Conservation (phyloP, 2,797 vertebrate species). For the Bradypus variegatus region DNA sequence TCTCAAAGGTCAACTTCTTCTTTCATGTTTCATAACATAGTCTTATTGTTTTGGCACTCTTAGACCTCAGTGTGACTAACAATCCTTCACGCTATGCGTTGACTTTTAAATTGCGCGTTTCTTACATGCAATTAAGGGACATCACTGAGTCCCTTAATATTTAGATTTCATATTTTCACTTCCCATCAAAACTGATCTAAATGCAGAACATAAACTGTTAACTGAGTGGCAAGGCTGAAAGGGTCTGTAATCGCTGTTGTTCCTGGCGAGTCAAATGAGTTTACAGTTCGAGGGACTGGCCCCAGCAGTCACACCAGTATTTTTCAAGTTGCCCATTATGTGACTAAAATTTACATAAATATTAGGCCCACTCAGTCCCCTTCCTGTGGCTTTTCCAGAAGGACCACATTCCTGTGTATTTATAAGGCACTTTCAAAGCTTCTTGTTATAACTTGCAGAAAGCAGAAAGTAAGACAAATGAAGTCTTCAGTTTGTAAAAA, state of each 20-base stretch:
- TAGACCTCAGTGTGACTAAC: background rate
- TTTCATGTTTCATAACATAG: background rate
- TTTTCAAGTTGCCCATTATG: conserved; percentile 49
- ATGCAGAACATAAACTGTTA: background rate
- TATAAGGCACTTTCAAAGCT: conserved; percentile 49
- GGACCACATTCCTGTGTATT: conserved; percentile 60
- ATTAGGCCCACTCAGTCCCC: conserved; percentile 36
- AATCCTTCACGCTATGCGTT: background rate
- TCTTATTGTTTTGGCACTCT: background rate
- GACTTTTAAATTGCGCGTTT: background rate
- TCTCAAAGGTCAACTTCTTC: no score
- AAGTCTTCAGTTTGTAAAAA: conserved; percentile 27
- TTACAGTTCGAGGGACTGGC: conserved; percentile 36
- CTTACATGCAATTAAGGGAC: background rate
- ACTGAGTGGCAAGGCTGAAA: background rate
- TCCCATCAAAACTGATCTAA: conserved; percentile 20
- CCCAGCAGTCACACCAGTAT: conserved; percentile 43
- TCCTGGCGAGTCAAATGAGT: conserved; percentile 32
- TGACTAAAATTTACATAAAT: conserved; percentile 57
- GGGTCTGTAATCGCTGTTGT: background rate
- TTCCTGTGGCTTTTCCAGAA: conserved; percentile 57
- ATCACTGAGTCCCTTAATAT: background rate
- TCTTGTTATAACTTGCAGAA: conserved; percentile 47
- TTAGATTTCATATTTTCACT: conserved; percentile 40
- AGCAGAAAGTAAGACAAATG: conserved; percentile 41